Evolutionary conservation across 1,140 invertebrate species (phyloP).

Genomic region (Neomicropteryx cornuta): DNA sequence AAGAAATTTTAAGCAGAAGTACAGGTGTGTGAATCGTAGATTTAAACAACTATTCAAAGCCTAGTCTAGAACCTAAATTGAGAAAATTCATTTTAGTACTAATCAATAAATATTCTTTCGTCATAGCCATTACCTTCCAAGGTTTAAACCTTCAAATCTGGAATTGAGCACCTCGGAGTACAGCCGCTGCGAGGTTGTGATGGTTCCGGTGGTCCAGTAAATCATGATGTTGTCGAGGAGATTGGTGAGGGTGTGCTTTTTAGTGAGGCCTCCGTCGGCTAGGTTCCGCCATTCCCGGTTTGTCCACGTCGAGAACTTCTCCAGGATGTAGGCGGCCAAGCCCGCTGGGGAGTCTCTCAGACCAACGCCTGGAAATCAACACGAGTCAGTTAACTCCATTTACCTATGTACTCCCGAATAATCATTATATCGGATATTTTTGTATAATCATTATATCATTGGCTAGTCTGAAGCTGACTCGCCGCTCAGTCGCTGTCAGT

Average conservation of each 20-base stretch:
- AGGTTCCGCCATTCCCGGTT: conserved; percentile 42
- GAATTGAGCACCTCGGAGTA: conserved; percentile 51
- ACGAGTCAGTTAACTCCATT: conserved; percentile 21
- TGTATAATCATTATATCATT: too few species aligned
- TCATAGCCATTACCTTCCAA: conserved; percentile 39
- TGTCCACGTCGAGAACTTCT: conserved; percentile 78
- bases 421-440: too few species aligned
- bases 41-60: too few species aligned
- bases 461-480: too few species aligned
- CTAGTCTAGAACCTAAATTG: conserved; percentile 10
- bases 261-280: conserved; percentile 58
- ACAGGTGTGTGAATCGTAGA: neutral
- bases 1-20: neutral
- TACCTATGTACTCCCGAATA: too few species aligned
- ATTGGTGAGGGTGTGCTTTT: conserved; percentile 53
- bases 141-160: conserved; percentile 20
- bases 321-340: conserved; percentile 71
- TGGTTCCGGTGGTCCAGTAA: conserved; percentile 70
- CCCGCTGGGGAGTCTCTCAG: conserved; percentile 59
- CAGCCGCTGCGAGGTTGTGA: conserved; percentile 62
- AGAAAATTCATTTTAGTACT: neutral
- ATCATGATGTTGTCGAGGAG: conserved; percentile 81
- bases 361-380: conserved; percentile 38
- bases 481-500: too few species aligned
- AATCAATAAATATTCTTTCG: conserved; percentile 4